Conservation (phyloP, 2,113 vertebrate species). For the Bambusicola thoracicus region DNA sequence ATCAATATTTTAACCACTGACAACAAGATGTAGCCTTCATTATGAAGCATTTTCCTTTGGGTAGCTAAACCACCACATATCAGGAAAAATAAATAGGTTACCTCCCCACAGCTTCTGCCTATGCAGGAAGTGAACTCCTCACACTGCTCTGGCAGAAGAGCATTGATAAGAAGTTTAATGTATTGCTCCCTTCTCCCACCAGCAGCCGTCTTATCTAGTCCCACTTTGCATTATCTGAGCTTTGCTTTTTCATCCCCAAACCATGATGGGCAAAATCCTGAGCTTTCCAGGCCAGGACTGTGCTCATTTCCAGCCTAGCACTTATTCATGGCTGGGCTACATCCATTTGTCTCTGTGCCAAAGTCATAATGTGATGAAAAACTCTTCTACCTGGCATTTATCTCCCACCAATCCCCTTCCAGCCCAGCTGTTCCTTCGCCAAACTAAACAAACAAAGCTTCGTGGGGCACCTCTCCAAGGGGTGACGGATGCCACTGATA, state of each 20-base stretch:
- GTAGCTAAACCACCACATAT: not conserved
- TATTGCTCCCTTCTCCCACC: not conserved
- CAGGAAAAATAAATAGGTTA: conserved; percentile 23
- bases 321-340: not conserved
- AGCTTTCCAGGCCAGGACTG: not conserved
- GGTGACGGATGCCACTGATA: not conserved
- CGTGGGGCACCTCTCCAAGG: not conserved
- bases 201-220: not conserved
- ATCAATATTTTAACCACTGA: conserved; percentile 48
- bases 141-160: not conserved
- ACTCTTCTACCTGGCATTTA: conserved; percentile 41
- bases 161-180: not conserved
- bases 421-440: not conserved
- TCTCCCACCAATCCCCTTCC: conserved; percentile 17
- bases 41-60: conserved; percentile 41
- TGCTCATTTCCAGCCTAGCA: conserved; percentile 10
- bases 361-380: conserved; percentile 21
- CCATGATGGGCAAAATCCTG: not conserved
- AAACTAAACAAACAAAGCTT: not conserved
- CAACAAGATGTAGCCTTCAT: conserved; percentile 15
- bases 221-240: not conserved
- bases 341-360: conserved; percentile 4
- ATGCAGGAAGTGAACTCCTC: not conserved
- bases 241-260: not conserved
- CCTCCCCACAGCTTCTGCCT: not conserved